Conservation (phyloP, 2,888 invertebrate genomes). For the Troilus luridus region DNA sequence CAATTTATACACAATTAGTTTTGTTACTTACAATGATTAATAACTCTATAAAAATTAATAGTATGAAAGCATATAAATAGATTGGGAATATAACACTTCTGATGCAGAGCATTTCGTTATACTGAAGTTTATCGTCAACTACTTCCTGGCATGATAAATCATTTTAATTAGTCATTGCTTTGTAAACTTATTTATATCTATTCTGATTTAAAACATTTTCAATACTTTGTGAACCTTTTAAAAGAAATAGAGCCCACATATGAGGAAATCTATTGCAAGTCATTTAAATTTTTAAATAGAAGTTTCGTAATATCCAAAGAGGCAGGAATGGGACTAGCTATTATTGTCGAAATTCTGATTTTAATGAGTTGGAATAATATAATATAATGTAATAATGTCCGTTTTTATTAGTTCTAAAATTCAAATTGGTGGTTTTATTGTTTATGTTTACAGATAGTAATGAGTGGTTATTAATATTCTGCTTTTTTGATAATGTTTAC, state of each 20-base stretch:
- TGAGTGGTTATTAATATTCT: no score
- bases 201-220: neutral
- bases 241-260: neutral
- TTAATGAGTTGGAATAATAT: neutral
- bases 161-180: neutral
- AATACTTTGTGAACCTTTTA: neutral
- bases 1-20: neutral
- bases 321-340: neutral
- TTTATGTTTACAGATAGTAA: no score
- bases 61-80: neutral
- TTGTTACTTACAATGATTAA: neutral
- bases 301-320: neutral
- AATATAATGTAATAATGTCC: no score
- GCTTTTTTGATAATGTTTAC: no score
- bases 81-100: neutral
- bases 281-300: neutral
- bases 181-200: neutral
- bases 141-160: conserved; percentile 10
- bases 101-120: neutral
- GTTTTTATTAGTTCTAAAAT: no score
- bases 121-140: neutral
- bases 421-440: no score
- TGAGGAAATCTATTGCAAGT: neutral
- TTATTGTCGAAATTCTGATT: neutral
- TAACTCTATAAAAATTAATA: neutral